phyloP scores from a whole-genome alignment of 2,113 vertebrate species.

The Albula goreensis region DNA sequence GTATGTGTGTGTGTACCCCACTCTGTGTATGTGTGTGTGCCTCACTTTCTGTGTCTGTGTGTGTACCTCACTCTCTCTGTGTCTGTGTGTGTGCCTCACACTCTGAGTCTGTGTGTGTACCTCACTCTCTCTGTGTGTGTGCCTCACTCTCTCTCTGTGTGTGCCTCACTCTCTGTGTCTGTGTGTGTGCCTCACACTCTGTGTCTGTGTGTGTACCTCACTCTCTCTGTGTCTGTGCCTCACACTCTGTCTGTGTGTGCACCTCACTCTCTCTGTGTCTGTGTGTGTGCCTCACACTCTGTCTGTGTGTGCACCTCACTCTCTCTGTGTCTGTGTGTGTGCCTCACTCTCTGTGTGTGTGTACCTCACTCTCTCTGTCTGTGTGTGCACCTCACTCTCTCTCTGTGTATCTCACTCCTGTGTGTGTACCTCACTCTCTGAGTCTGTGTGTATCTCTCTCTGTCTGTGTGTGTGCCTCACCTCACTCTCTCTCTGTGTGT shows the following conservation, averaged over 20 bases:
- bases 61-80: neutral
- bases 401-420: conserved; percentile 28
- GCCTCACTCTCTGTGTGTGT: too few species aligned
- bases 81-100: conserved; percentile 9
- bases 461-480: neutral
- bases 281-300: neutral
- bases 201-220: conserved; percentile 1
- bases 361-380: neutral
- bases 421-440: neutral
- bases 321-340: conserved; percentile 33
- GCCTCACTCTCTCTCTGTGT: neutral
- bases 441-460: neutral
- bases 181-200: neutral
- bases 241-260: neutral
- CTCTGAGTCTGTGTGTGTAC: neutral
- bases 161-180: conserved; percentile 17
- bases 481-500: conserved; percentile 29
- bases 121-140: neutral
- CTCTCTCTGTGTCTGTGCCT: too few species aligned
- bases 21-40: conserved; percentile 4
- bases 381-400: neutral
- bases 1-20: neutral
- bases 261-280: conserved; percentile 16
- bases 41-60: neutral
- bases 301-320: conserved; percentile 41